A percentile compares a stretch with the other conserved stretches of the same genome.
phyloP scores from a whole-genome alignment of 2,113 vertebrate species.

The Galbula dea region DNA sequence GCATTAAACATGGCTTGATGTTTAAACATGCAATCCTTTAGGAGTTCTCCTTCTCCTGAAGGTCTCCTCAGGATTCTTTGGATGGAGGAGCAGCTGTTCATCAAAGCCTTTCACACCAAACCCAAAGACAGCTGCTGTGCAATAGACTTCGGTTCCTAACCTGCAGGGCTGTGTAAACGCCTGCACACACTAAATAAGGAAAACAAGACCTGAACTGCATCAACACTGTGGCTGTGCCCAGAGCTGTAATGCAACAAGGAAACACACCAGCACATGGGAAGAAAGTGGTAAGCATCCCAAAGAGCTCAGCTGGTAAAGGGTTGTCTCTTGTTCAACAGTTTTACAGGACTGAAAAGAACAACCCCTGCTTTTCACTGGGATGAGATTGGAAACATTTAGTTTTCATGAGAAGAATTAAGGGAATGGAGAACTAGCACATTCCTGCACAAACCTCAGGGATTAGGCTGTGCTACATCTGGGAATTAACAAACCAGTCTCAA shows the following conservation, averaged over 20 bases:
- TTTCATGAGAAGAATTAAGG: slow-evolving; percentile 58
- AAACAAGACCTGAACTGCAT: slow-evolving; percentile 21
- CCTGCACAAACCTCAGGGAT: slow-evolving; percentile 71
- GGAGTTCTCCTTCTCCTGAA: slow-evolving; percentile 19
- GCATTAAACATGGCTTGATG: neutral
- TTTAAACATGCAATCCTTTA: neutral
- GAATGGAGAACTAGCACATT: slow-evolving; percentile 67
- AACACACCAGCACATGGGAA: neutral
- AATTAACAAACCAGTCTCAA: slow-evolving; percentile 70
- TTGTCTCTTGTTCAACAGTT: slow-evolving; percentile 12
- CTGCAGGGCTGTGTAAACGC: slow-evolving; percentile 25
- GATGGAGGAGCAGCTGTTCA: neutral
- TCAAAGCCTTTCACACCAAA: neutral
- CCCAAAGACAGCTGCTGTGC: slow-evolving; percentile 13
- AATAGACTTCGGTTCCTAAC: slow-evolving; percentile 24
- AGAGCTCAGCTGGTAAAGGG: neutral
- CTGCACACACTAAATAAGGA: neutral
- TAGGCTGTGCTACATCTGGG: slow-evolving; percentile 64
- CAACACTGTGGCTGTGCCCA: slow-evolving; percentile 39
- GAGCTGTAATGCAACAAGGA: slow-evolving; percentile 8
- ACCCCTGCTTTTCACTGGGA: slow-evolving; percentile 15
- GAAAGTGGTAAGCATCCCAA: neutral
- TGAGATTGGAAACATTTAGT: slow-evolving; percentile 53
- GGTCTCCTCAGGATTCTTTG: neutral
- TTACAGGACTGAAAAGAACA: slow-evolving; percentile 7